Base-by-base conservation (phyloP, 1,140 invertebrate species). In the Lordiphosa stackelbergi region DNA sequence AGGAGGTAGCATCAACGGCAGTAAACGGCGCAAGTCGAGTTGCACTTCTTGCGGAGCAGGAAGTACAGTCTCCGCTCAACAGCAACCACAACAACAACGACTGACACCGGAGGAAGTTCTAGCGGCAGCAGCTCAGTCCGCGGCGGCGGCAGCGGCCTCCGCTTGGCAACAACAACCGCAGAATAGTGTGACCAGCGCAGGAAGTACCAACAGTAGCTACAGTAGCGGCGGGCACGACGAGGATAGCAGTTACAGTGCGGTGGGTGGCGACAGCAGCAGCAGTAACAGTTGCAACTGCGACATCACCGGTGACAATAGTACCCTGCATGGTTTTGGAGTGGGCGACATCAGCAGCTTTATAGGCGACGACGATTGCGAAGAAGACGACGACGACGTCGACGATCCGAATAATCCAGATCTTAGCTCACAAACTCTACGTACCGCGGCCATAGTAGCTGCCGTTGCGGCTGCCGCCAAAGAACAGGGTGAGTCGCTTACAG, bases 251-350 rank as follows among this genome's bases (percentile, higher is more conserved):
- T 81, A 81, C 42, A 81, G 75, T 31, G 77, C 75, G 9, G 43
- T 81, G 6, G 73, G 77, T 4, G 71, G 73, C 42, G 79, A 86
- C 47, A 85, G 85, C 47, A 86, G 84, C 48, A 86, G 85, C 69
- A 86, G 84, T 52, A 86, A 85, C 31, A 86, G 84, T 47, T 85
- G 85, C 56, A 86, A 86, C 51, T 86, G 84, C 46, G 84, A 86
- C 42, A 84, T 86, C n/a, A 86, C 85, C 10, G 79, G 79, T 3
- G 85, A 86, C 37, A 86, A 81, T 36, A 85, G 84, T 38, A 85
- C 84, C 3, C 42, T 86, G 43, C 71, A 79, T 51, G 84, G 84
- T 12, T 79, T 85, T 19, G 84, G 84, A 4, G 84, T 85, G 11
- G 84, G 84, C 3, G 78, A 85, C 51, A 51, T 84, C 9, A 84